Evolutionary conservation across 1,140 invertebrate genomes (phyloP).

Genomic region (Sweltsa coloradensis): DNA sequence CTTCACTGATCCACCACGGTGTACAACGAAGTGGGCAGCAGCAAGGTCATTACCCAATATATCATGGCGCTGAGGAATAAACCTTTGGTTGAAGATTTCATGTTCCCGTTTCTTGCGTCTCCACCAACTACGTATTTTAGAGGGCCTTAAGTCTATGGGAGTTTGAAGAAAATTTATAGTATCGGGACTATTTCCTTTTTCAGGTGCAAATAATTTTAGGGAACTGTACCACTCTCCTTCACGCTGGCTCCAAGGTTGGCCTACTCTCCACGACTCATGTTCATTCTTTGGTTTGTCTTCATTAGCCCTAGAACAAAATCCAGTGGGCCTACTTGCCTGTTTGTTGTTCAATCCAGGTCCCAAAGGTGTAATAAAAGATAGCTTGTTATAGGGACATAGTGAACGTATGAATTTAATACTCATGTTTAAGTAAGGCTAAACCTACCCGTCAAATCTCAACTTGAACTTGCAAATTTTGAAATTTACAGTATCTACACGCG

Average conservation of each 20-base stretch:
- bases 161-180: constrained; percentile 31
- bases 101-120: constrained; percentile 23
- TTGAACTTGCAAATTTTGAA: too few relatives aligned
- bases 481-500: too few relatives aligned
- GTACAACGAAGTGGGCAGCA: constrained; percentile 56
- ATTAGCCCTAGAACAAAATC: too few relatives aligned
- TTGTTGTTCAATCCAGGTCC: too few relatives aligned
- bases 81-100: constrained; percentile 29
- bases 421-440: too few relatives aligned
- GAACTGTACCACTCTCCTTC: constrained; percentile 30
- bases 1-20: constrained; percentile 51
- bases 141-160: constrained; percentile 32
- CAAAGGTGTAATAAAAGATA: too few relatives aligned
- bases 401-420: too few relatives aligned
- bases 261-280: background rate
- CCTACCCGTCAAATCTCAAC: too few relatives aligned
- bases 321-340: too few relatives aligned
- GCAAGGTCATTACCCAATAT: constrained; percentile 55
- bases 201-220: constrained; percentile 30
- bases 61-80: constrained; percentile 32
- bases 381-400: too few relatives aligned
- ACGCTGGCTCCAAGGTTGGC: constrained; percentile 26
- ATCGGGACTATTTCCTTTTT: constrained; percentile 26
- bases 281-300: too few relatives aligned
- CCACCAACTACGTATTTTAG: constrained; percentile 32